Evolutionary conservation across 2,888 invertebrate genomes (phyloP), one percentile per base, ranked within the genome.

Genomic region (Drosophila histrio): DNA sequence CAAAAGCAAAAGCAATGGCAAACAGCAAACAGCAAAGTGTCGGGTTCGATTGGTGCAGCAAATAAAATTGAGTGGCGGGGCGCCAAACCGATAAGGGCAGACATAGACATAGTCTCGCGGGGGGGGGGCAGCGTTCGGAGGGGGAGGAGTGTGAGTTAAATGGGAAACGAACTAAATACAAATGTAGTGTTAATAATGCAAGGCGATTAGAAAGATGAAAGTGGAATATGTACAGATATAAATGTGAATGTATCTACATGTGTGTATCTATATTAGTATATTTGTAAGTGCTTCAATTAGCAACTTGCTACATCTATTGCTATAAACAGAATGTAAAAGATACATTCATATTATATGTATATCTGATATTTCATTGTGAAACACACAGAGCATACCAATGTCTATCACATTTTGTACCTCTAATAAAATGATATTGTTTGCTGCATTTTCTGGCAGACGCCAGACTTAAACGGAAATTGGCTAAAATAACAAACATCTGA

Each of bases 41-140:
- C 70, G 72, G 66, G 47, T 72, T 72, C 76, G 85, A 81, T 87
- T 78, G 58, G 82, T 58, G 75, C 69, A 67, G 85, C 87, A 84
- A 87, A 81, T 75, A 75, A 81, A 80, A 57, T 59, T 63, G 74
- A 77, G 66, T 72, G 72, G 61, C 68, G 56, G 44, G 44, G 52
- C 60, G 61, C 53, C 67, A 66, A 61, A 67, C 36, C 61, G 72
- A 50, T 52, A 54, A 49, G 49, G 46, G 57, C 44, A 53, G 19
- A 38, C 36, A 24, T 11, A 24, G n/a, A 21, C 36, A 17, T 1
- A 11, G 38, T 19, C 11, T 5, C 9, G 0, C 0, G 8, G 9
- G 15, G 22, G 6, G 2, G 21, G 4, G 26, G 19, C 36, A 9
- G n/a, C 24, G 2, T 21, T 17, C 34, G 28, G n/a, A 0, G n/a